Conservation (phyloP, 2,888 invertebrate species). For the Thymelicus sylvestris region DNA sequence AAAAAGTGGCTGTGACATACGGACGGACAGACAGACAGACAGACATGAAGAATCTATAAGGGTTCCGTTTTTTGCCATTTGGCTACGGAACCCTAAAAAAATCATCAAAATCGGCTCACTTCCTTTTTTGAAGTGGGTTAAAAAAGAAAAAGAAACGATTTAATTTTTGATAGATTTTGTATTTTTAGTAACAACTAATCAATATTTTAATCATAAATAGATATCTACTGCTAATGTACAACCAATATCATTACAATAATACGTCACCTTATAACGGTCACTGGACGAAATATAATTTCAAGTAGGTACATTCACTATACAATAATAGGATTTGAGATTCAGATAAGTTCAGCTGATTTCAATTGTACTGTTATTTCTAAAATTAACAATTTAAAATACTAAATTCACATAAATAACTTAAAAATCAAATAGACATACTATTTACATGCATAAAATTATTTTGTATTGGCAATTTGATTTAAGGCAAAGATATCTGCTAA, state of each 20-base stretch:
- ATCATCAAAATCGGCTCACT: too few relatives aligned
- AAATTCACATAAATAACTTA: slow-evolving; percentile 84
- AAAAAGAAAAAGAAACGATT: slow-evolving; percentile 39
- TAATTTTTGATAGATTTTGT: slow-evolving; percentile 76
- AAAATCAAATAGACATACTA: slow-evolving; percentile 64
- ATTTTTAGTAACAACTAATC: slow-evolving; percentile 85
- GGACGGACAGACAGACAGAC: too few relatives aligned
- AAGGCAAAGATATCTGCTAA: slow-evolving; percentile 53
- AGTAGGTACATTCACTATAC: slow-evolving; percentile 73
- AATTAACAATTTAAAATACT: slow-evolving; percentile 57
- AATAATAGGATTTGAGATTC: slow-evolving; percentile 79
- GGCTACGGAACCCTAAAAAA: too few relatives aligned
- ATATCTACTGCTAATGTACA: slow-evolving; percentile 75
- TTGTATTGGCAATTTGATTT: slow-evolving; percentile 61
- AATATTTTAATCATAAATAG: slow-evolving; percentile 82
- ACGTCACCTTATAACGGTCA: slow-evolving; percentile 70
- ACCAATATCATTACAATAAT: slow-evolving; percentile 69
- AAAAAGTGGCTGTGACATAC: too few relatives aligned
- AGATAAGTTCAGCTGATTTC: slow-evolving; percentile 81
- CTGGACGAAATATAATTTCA: slow-evolving; percentile 79
- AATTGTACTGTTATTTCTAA: slow-evolving; percentile 61
- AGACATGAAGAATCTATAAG: too few relatives aligned
- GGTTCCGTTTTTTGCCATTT: too few relatives aligned
- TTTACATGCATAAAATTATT: slow-evolving; percentile 75
- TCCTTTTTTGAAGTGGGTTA: too few relatives aligned